Evolutionary conservation across 1,140 invertebrate genomes (phyloP).

Genomic region (Acromyrmex heyeri): DNA sequence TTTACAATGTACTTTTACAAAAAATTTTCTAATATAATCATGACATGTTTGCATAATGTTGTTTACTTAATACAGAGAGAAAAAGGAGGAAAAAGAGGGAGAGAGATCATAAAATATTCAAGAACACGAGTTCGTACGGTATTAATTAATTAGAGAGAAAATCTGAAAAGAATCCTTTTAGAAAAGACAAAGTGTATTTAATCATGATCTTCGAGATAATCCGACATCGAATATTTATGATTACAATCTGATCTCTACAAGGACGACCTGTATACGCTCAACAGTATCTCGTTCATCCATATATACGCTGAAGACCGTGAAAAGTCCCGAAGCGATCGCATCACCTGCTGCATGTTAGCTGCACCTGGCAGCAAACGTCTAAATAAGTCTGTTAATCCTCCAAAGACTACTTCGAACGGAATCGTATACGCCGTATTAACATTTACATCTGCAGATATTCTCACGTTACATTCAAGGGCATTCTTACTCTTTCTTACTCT

Average conservation of each 20-base stretch:
- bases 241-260: slow-evolving; percentile 34
- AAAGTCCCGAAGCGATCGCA: slow-evolving; percentile 56
- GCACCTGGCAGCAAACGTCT: slow-evolving; percentile 58
- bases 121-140: background rate
- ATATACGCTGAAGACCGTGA: slow-evolving; percentile 21
- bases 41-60: background rate
- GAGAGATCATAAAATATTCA: background rate
- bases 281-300: slow-evolving; percentile 15
- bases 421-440: slow-evolving; percentile 30
- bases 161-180: background rate
- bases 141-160: background rate
- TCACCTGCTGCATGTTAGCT: slow-evolving; percentile 52
- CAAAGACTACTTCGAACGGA: slow-evolving; percentile 26
- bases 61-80: background rate
- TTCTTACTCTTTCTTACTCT: background rate
- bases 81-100: too few species aligned
- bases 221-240: background rate
- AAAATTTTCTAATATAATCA: background rate
- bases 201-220: slow-evolving; percentile 17
- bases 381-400: slow-evolving; percentile 51
- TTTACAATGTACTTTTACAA: background rate
- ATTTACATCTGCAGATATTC: slow-evolving; percentile 50
- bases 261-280: slow-evolving; percentile 41
- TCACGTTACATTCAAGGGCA: slow-evolving; percentile 15
- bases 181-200: slow-evolving; percentile 19